phyloP scores from a whole-genome alignment of 2,113 vertebrate genomes.

The Arvicanthis niloticus region DNA sequence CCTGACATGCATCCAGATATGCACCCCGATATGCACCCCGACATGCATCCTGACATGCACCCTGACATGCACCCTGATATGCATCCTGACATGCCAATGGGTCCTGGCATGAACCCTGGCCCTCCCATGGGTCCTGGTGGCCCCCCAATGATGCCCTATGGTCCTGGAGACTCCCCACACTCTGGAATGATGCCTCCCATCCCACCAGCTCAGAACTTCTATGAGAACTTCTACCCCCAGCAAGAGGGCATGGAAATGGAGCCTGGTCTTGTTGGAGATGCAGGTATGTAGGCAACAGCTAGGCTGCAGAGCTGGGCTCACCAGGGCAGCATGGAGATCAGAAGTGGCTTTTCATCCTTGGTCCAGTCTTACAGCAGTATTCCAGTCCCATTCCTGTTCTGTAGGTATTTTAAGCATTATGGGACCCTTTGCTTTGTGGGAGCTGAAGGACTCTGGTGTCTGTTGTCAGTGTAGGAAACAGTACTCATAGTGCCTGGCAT shows the following conservation, averaged over 20 bases:
- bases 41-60: constrained; percentile 82
- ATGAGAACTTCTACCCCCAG: constrained; percentile 93
- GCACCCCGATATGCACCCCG: constrained; percentile 88
- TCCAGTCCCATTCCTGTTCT: neutral
- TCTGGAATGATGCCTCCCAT: constrained; percentile 89
- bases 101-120: constrained; percentile 85
- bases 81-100: constrained; percentile 70
- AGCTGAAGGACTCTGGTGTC: neutral
- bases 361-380: neutral
- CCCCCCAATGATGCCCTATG: constrained; percentile 92
- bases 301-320: neutral
- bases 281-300: constrained; percentile 72
- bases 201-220: constrained; percentile 90
- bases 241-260: constrained; percentile 92
- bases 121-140: constrained; percentile 84
- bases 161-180: constrained; percentile 89
- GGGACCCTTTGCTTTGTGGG: neutral
- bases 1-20: constrained; percentile 90
- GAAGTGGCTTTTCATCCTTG: neutral
- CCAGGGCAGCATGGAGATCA: neutral
- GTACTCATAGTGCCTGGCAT: neutral
- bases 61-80: constrained; percentile 72
- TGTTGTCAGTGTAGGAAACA: neutral
- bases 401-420: neutral
- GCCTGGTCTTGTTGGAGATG: constrained; percentile 78